Percentiles rank a stretch among this genome's conserved stretches.
phyloP scores from a whole-genome alignment of 2,797 vertebrate species.

The Clarias pachynema region DNA sequence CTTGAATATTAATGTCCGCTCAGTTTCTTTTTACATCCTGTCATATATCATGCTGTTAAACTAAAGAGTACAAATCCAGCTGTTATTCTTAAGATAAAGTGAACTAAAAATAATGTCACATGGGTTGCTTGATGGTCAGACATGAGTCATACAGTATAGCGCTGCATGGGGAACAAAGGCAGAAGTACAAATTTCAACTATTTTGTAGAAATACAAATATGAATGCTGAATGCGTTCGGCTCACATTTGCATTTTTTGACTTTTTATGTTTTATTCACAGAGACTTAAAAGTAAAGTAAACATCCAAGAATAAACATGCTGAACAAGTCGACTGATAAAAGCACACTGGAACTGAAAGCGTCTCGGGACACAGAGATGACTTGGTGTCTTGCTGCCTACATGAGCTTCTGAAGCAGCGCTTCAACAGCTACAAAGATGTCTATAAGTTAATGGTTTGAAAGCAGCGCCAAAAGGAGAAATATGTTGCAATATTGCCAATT shows the following conservation, averaged over 20 bases:
- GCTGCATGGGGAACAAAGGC: background rate
- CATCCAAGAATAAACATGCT: conserved; percentile 10
- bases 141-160: background rate
- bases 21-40: background rate
- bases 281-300: conserved; percentile 4
- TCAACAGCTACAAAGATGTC: background rate
- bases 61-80: background rate
- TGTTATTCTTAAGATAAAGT: background rate
- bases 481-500: background rate
- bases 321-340: conserved; percentile 10
- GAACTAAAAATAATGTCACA: background rate
- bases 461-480: background rate
- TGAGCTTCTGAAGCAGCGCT: background rate
- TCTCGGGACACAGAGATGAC: background rate
- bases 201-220: conserved; percentile 3
- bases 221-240: background rate
- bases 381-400: background rate
- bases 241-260: conserved; percentile 10
- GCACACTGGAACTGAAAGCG: conserved; percentile 10
- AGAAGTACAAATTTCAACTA: background rate
- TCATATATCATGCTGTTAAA: background rate
- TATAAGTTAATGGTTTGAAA: background rate
- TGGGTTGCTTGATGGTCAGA: background rate
- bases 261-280: conserved; percentile 6
- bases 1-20: background rate